phyloP scores from a whole-genome alignment of 2,888 invertebrate genomes.

The Gerosis bhagava region DNA sequence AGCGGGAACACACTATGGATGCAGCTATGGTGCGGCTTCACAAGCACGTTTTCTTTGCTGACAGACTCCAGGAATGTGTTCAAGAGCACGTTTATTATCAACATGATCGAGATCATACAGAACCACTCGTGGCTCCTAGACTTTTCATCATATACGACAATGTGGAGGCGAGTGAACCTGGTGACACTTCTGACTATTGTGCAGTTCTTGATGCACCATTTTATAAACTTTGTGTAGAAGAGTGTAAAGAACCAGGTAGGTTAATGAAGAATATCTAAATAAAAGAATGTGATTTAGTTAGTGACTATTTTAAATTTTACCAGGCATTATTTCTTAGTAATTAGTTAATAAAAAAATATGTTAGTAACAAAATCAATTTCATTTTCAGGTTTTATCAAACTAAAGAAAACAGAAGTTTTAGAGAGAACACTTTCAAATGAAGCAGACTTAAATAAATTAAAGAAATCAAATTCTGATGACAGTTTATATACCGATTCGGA shows the following conservation, averaged over 20 bases:
- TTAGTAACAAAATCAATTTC: too few species aligned
- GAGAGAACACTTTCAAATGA: slow-evolving; percentile 65
- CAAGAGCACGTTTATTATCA: slow-evolving; percentile 83
- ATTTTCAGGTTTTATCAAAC: slow-evolving; percentile 81
- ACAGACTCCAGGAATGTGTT: slow-evolving; percentile 86
- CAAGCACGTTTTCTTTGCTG: slow-evolving; percentile 85
- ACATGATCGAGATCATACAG: slow-evolving; percentile 51
- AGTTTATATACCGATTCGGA: slow-evolving; percentile 72
- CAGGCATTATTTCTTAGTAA: too few species aligned
- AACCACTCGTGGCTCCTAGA: slow-evolving; percentile 84
- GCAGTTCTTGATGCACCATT: slow-evolving; percentile 82
- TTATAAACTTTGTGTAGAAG: slow-evolving; percentile 84
- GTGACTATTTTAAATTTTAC: too few species aligned
- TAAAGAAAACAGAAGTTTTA: slow-evolving; percentile 77
- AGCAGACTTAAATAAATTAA: slow-evolving; percentile 38
- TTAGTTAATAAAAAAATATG: too few species aligned
- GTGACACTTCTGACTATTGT: slow-evolving; percentile 83
- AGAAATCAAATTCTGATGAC: slow-evolving; percentile 52
- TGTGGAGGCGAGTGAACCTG: slow-evolving; percentile 86
- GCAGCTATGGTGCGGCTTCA: slow-evolving; percentile 80
- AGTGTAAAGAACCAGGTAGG: slow-evolving; percentile 70
- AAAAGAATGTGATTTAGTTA: too few species aligned
- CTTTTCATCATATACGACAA: slow-evolving; percentile 88
- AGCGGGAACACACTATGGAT: slow-evolving; percentile 75
- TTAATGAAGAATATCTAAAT: too few species aligned